These are phyloP conservation scores for Perccottus glenii DNA, from an alignment of 2,113 vertebrate species.

Conservation along the genomic window DNA sequence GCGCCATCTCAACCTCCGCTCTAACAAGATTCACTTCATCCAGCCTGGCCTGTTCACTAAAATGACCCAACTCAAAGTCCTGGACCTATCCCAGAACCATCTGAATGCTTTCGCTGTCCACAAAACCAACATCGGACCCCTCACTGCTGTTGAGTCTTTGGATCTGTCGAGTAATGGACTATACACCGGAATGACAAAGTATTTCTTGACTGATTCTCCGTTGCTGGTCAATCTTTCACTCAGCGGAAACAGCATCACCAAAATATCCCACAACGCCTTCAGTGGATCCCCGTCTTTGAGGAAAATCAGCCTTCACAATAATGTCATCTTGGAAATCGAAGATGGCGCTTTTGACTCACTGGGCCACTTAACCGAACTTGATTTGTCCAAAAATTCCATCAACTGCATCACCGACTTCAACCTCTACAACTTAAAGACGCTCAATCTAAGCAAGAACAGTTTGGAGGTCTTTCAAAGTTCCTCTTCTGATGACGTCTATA, in stretches of 20 bases:
- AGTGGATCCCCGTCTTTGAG: constrained; percentile 72
- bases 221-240: constrained; percentile 83
- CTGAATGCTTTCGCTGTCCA: constrained; percentile 78
- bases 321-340: constrained; percentile 94
- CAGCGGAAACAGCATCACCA: constrained; percentile 89
- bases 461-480: constrained; percentile 86
- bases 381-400: constrained; percentile 94
- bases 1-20: constrained; percentile 83
- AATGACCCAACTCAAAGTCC: constrained; percentile 80
- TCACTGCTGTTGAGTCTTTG: constrained; percentile 79
- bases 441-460: constrained; percentile 95
- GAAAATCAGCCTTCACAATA: constrained; percentile 88
- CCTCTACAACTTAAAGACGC: constrained; percentile 81
- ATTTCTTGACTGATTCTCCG: constrained; percentile 84
- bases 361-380: constrained; percentile 82
- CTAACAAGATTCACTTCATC: constrained; percentile 88
- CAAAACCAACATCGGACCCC: constrained; percentile 73
- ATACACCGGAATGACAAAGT: constrained; percentile 84
- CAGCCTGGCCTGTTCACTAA: constrained; percentile 82
- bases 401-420: constrained; percentile 93
- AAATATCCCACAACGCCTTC: constrained; percentile 82
- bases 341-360: constrained; percentile 89
- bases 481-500: constrained; percentile 61
- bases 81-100: constrained; percentile 87
- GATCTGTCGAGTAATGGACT: constrained; percentile 91